Evolutionary conservation across 2,113 vertebrate genomes (phyloP).

Genomic region (Rattus rattus): DNA sequence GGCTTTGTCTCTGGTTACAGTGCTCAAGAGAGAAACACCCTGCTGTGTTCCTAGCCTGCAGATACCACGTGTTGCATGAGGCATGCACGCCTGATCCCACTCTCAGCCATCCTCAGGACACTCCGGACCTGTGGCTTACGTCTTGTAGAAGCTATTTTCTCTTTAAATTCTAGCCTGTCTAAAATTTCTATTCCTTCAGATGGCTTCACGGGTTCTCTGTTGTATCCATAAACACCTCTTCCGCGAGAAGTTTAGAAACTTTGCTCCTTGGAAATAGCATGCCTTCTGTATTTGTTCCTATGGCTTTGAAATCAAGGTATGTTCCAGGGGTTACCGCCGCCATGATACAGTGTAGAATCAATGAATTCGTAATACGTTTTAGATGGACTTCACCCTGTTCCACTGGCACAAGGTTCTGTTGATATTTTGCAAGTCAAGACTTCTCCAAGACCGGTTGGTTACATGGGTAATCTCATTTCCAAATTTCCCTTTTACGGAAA

Average conservation of each 20-base stretch:
- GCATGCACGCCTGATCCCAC: not conserved
- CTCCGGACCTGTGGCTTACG: not conserved
- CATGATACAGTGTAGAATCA: not conserved
- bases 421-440: conserved; percentile 82
- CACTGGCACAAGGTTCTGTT: conserved; percentile 65
- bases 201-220: not conserved
- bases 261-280: conserved; percentile 8
- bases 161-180: not conserved
- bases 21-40: not conserved
- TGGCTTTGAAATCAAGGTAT: not conserved
- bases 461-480: conserved; percentile 78
- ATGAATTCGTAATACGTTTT: conserved; percentile 58
- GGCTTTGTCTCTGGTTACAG: not conserved
- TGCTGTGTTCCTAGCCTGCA: not conserved
- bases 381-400: conserved; percentile 74
- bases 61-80: not conserved
- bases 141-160: not conserved
- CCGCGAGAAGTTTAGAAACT: not conserved
- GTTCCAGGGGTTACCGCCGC: not conserved
- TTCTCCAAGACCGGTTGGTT: conserved; percentile 73
- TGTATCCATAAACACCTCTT: not conserved
- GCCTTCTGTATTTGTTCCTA: not conserved
- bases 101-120: not conserved
- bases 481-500: conserved; percentile 68
- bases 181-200: not conserved